Evolutionary conservation across 2,113 vertebrate genomes (phyloP).

Genomic region (Psophia crepitans): DNA sequence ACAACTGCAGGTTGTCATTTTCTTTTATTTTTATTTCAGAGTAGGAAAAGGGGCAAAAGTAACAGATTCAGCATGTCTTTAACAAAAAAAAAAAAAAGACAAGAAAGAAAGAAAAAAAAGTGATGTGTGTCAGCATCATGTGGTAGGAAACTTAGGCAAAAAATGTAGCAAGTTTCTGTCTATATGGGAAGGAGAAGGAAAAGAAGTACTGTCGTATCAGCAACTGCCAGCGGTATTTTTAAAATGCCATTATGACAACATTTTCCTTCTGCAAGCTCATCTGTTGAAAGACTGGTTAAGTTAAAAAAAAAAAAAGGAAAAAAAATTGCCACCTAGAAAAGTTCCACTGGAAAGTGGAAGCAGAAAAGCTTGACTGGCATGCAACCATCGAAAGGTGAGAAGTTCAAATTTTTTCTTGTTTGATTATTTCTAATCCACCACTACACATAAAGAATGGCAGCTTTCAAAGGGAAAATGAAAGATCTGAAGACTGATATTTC

Average conservation of each 20-base stretch:
- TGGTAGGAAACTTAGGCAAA: constrained; percentile 15
- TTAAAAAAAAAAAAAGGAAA: neutral
- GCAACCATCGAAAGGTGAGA: constrained; percentile 15
- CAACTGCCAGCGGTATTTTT: constrained; percentile 20
- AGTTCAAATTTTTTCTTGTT: neutral
- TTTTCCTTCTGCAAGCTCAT: constrained; percentile 13
- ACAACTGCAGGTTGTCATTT: neutral
- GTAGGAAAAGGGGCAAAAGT: neutral
- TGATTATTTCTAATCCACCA: neutral
- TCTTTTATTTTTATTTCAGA: neutral
- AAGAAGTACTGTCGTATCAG: constrained; percentile 43
- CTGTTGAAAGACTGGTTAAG: neutral
- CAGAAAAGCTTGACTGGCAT: neutral
- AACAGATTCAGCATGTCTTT: neutral
- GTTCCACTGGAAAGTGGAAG: constrained; percentile 1
- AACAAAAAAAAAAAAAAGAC: neutral
- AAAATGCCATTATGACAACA: constrained; percentile 28
- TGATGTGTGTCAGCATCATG: neutral
- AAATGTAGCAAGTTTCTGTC: neutral
- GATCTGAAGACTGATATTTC: neutral
- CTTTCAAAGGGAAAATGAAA: neutral
- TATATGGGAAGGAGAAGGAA: constrained; percentile 23
- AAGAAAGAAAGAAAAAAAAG: neutral
- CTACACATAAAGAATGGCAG: neutral
- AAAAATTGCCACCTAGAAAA: neutral